Evolutionary conservation across 92 coral and sea anemone genomes (phyloP).

Genomic region (Heliopora coerulea): DNA sequence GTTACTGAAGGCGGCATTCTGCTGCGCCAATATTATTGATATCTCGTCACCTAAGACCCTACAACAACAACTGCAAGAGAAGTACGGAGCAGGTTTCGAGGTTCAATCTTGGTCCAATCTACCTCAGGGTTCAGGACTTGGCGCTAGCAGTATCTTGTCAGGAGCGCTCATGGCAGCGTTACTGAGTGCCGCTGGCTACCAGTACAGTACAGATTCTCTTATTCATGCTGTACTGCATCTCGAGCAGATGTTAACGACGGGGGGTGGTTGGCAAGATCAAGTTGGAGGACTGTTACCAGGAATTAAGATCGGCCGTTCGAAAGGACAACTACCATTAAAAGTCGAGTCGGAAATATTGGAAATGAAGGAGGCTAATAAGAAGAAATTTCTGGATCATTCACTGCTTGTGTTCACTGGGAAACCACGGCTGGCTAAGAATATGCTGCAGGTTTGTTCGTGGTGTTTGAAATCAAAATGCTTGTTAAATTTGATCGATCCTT

Average conservation of each 20-base stretch:
- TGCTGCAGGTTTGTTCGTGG: conserved; percentile 68
- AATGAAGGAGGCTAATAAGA: conserved; percentile 54
- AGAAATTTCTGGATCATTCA: conserved; percentile 60
- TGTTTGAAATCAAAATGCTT: background rate
- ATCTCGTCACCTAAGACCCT: conserved; percentile 61
- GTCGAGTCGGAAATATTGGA: conserved; percentile 66
- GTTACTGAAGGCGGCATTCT: conserved; percentile 83
- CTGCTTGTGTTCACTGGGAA: conserved; percentile 85
- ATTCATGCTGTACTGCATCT: conserved; percentile 86
- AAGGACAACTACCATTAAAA: conserved; percentile 69
- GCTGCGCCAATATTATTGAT: conserved; percentile 71
- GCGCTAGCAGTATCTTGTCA: conserved; percentile 92
- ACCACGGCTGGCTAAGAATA: conserved; percentile 90
- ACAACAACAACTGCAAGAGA: conserved; percentile 69
- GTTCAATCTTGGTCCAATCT: conserved; percentile 77
- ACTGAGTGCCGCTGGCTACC: conserved; percentile 71
- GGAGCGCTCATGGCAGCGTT: conserved; percentile 90
- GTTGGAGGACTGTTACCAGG: conserved; percentile 97
- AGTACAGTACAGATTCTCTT: conserved; percentile 61
- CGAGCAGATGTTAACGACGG: conserved; percentile 98
- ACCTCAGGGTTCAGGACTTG: conserved; percentile 96
- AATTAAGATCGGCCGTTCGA: conserved; percentile 83
- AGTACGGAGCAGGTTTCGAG: conserved; percentile 87
- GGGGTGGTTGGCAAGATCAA: conserved; percentile 99
- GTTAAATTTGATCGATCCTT: background rate